Conservation (phyloP, 2,797 vertebrate genomes). For the Enteromius fasciolatus region DNA sequence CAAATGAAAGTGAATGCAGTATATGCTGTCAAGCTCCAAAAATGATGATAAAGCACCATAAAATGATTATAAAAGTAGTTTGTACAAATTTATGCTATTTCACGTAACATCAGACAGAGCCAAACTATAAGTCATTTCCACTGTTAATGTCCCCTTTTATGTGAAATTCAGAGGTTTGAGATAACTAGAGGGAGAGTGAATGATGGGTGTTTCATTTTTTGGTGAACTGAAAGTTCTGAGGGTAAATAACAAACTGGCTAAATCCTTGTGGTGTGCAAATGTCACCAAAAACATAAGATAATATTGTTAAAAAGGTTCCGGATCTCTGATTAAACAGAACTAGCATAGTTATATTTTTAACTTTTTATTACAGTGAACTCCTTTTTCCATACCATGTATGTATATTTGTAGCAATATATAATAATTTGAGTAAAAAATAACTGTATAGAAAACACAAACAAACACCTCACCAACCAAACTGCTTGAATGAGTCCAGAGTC, state of each 20-base stretch:
- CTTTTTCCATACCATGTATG: slow-evolving; percentile 68
- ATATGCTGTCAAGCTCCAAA: background rate
- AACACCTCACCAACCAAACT: slow-evolving; percentile 68
- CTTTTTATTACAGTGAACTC: slow-evolving; percentile 68
- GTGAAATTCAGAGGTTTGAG: background rate
- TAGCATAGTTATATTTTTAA: slow-evolving; percentile 64
- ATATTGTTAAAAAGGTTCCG: background rate
- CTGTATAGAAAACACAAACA: slow-evolving; percentile 59
- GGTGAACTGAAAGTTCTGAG: background rate
- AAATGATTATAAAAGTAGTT: background rate
- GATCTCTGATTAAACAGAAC: slow-evolving; percentile 50
- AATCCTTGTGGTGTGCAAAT: background rate
- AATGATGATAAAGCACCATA: background rate
- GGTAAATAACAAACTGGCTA: background rate
- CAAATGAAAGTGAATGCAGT: background rate
- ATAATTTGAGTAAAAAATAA: slow-evolving; percentile 65
- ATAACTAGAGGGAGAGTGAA: background rate
- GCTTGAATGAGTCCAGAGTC: slow-evolving; percentile 73
- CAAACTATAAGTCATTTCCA: background rate
- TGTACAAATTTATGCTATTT: background rate
- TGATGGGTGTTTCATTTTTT: background rate
- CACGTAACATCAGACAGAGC: background rate
- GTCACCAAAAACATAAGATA: background rate
- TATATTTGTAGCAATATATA: slow-evolving; percentile 70
- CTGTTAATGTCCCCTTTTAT: background rate